phyloP scores from a whole-genome alignment of 2,113 vertebrate species.

The Eretmochelys imbricata region DNA sequence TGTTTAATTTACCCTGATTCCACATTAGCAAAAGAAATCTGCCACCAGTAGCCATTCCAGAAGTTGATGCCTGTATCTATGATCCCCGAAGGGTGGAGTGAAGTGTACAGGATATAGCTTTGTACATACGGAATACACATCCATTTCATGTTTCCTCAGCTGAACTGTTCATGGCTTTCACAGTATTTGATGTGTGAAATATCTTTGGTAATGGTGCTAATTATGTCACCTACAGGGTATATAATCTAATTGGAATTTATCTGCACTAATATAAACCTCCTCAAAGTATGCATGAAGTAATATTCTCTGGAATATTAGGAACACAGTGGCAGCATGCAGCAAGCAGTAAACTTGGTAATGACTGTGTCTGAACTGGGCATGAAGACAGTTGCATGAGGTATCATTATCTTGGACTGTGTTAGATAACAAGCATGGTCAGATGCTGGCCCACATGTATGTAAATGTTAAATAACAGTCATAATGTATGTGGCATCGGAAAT shows the following conservation, averaged over 20 bases:
- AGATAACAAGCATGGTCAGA: not conserved
- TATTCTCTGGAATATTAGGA: not conserved
- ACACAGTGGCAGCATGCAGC: no score
- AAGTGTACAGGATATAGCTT: not conserved
- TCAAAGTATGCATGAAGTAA: not conserved
- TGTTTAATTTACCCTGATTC: no score
- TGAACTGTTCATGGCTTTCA: not conserved
- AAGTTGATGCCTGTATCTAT: no score
- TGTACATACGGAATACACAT: not conserved
- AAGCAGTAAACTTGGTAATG: not conserved
- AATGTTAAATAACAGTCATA: not conserved
- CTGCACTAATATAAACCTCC: not conserved
- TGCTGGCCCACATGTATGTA: not conserved
- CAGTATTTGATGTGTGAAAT: not conserved
- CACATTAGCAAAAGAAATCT: no score
- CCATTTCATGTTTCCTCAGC: not conserved
- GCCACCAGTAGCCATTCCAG: no score
- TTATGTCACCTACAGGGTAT: not conserved
- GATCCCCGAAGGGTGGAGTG: not conserved
- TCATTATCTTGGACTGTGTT: not conserved
- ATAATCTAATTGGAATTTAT: not conserved
- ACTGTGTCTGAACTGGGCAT: not conserved
- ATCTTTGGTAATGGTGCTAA: not conserved
- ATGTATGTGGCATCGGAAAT: not conserved
- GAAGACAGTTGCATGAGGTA: not conserved